These are phyloP conservation scores for Eurystomus glaucurus DNA, from an alignment of 2,797 vertebrate species.

Conservation along the genomic window DNA sequence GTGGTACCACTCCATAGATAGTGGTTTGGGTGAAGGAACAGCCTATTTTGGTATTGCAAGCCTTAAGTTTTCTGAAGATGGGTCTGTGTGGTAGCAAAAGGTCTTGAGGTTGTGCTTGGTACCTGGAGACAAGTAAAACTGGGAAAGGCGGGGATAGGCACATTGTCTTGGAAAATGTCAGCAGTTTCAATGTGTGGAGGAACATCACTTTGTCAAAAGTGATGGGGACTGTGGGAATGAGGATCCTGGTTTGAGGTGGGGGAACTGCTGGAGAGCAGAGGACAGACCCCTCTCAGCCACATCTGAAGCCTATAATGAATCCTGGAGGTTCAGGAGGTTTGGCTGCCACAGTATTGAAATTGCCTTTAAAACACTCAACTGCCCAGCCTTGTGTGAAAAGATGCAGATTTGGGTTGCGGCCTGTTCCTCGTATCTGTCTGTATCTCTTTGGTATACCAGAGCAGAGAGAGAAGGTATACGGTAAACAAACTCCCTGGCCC, in stretches of 20 bases:
- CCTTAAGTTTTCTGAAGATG: not conserved
- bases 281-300: not conserved
- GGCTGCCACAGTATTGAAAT: not conserved
- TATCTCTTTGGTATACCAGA: constrained; percentile 8
- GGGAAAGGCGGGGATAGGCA: not conserved
- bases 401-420: not conserved
- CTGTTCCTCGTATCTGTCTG: constrained; percentile 15
- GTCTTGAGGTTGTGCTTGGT: not conserved
- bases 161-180: not conserved
- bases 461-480: not conserved
- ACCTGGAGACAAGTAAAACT: not conserved
- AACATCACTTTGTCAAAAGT: not conserved
- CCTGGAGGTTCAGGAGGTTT: not conserved
- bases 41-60: not conserved
- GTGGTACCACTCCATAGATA: rapidly evolving
- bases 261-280: not conserved
- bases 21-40: not conserved
- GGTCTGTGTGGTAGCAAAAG: not conserved
- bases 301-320: not conserved
- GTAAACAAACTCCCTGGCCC: constrained; percentile 42
- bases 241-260: not conserved
- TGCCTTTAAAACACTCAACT: not conserved
- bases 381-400: not conserved
- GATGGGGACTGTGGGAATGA: not conserved
- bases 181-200: not conserved